phyloP scores from a whole-genome alignment of 2,797 vertebrate species.

The Peromyscus melanophrys region DNA sequence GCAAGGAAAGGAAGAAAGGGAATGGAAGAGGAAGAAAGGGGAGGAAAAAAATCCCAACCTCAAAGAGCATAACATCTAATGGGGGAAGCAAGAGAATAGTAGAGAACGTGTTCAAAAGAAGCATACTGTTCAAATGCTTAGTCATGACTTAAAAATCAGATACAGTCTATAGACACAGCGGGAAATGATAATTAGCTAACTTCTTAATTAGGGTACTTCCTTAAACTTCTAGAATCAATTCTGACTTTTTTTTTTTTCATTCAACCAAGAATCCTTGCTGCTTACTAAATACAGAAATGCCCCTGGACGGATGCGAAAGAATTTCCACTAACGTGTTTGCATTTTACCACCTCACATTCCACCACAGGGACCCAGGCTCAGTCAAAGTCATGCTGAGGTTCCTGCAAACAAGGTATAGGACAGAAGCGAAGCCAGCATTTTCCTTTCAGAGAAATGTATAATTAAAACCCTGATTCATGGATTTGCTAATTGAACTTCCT shows the following conservation, averaged over 20 bases:
- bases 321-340: conserved; percentile 56
- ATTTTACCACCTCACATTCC: conserved; percentile 59
- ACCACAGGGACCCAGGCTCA: conserved; percentile 60
- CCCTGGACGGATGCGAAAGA: conserved; percentile 52
- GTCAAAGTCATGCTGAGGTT: conserved; percentile 61
- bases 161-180: conserved; percentile 5
- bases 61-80: not conserved
- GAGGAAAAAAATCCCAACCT: not conserved
- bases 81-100: conserved; percentile 3
- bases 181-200: conserved; percentile 57
- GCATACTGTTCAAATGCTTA: conserved; percentile 33
- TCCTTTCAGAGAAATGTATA: conserved; percentile 77
- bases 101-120: not conserved
- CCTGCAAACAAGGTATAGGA: conserved; percentile 64
- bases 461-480: conserved; percentile 82
- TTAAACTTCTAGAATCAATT: conserved; percentile 50
- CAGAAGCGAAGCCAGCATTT: conserved; percentile 70
- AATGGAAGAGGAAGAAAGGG: not conserved
- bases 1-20: not conserved
- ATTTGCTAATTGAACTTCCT: conserved; percentile 83
- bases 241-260: conserved; percentile 63
- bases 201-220: conserved; percentile 67
- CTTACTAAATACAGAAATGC: conserved; percentile 67
- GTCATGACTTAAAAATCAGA: conserved; percentile 73
- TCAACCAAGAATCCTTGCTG: conserved; percentile 66